Base-by-base conservation (phyloP, 2,113 vertebrate genomes). In the Centropus bengalensis region DNA sequence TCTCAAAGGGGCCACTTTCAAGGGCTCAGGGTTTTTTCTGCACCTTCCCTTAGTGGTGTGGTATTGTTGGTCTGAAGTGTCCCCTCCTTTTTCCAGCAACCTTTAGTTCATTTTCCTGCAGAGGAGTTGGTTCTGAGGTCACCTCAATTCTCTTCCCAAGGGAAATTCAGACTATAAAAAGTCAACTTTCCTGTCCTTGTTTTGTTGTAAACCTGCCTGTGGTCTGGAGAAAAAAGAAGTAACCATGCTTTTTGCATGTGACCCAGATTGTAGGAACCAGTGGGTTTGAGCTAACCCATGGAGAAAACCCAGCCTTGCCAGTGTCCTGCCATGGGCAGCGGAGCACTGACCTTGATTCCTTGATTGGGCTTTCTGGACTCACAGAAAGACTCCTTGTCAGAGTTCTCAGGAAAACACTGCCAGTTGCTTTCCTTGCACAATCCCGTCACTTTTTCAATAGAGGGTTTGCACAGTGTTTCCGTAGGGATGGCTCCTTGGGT, bases 141-240 rank as follows among this genome's bases (percentile, higher is more conserved):
- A 91, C 88, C 88, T 93, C 86, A 79, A 12, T 90, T 96, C 89
- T 93, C 13, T 78, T 94, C 86, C 52, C 56, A 24, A 64, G 81
- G 84, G 89, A 92, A 94, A 45, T 80, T 68, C n/a, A 42, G 22
- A 21, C 76, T 95, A 83, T 81, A 78, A 82, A 88, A 91, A 89
- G 47, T 76, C 71, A 89, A 36, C 88, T 95, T 96, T 64, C 58
- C 62, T 91, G 86, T 80, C 90, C 91, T 96, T 89, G 74, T 91
- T 82, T 92, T 86, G 52, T 90, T 93, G 68, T 75, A 83, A 84
- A 90, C 68, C 58, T 73, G 59, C 62, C 74, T 87, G 67, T 32
- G 16, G 67, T 79, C 22, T n/a, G 30, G 5, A 14, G 10, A 30
- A 7, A 38, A 67, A 5, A 19, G 69, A 67, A 78, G 44, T 73